Conservation (phyloP, 2,797 vertebrate species). For the Ctenosaura bakeri region DNA sequence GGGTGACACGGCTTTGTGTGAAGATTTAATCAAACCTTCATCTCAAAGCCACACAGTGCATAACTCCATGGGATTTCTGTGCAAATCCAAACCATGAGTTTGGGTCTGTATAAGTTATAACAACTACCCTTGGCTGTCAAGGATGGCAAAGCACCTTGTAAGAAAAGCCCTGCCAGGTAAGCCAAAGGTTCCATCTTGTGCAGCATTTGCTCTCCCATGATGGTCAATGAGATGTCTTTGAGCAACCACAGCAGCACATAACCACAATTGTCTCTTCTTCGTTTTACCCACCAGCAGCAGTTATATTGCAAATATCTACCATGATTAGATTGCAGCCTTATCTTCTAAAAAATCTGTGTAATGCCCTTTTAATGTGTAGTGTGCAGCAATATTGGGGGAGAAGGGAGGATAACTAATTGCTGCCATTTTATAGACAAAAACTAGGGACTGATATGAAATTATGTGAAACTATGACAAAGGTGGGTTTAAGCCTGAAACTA, state of each 20-base stretch:
- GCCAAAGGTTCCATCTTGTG: neutral
- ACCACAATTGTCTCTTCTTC: neutral
- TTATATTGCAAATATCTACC: neutral
- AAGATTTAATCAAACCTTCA: neutral
- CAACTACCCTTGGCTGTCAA: neutral
- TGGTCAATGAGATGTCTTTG: neutral
- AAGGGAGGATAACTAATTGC: neutral
- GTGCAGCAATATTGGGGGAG: no score
- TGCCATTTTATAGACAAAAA: neutral
- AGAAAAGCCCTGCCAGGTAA: neutral
- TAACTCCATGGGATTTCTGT: neutral
- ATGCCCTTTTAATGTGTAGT: no score
- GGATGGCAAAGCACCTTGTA: neutral
- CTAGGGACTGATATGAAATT: neutral
- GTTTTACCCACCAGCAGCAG: neutral
- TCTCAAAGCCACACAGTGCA: neutral
- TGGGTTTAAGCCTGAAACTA: neutral
- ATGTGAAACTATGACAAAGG: neutral
- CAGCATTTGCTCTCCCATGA: no score
- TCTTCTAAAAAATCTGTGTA: neutral
- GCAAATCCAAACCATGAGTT: neutral
- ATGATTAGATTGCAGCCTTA: neutral
- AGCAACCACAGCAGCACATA: neutral
- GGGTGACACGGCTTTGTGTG: neutral
- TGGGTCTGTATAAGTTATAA: neutral